These are phyloP conservation scores for Epinotia bilunana DNA, from an alignment of 2,888 invertebrate genomes.

Conservation along the genomic window DNA sequence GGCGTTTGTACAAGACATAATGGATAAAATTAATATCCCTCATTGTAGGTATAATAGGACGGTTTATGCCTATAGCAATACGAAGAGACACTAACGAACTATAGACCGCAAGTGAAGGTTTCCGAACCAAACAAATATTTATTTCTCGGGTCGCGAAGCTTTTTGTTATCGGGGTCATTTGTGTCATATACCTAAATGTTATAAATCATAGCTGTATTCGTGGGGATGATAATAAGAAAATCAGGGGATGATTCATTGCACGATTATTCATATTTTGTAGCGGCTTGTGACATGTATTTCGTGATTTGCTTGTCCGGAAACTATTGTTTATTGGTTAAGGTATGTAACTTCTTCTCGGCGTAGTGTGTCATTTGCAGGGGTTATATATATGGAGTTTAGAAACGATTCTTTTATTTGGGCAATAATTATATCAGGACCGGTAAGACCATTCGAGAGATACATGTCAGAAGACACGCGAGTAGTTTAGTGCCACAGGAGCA, in stretches of 20 bases:
- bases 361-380: background rate
- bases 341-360: background rate
- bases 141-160: conserved; percentile 39
- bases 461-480: conserved; percentile 23
- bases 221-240: conserved; percentile 29
- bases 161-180: conserved; percentile 42
- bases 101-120: conserved; percentile 21
- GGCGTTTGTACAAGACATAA: conserved; percentile 7
- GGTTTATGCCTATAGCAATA: conserved; percentile 7
- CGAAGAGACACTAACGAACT: conserved; percentile 19
- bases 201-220: conserved; percentile 37
- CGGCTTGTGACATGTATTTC: background rate
- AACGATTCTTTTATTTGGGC: background rate
- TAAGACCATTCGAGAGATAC: background rate
- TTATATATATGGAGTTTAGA: background rate
- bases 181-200: conserved; percentile 36
- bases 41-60: background rate
- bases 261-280: conserved; percentile 23
- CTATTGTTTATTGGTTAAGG: background rate
- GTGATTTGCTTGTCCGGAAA: background rate
- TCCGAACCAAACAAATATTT: conserved; percentile 42
- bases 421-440: background rate
- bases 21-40: conserved; percentile 20
- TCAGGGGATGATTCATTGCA: conserved; percentile 29
- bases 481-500: background rate